phyloP scores from a whole-genome alignment of 2,888 invertebrate species.

The Patella caerulea region DNA sequence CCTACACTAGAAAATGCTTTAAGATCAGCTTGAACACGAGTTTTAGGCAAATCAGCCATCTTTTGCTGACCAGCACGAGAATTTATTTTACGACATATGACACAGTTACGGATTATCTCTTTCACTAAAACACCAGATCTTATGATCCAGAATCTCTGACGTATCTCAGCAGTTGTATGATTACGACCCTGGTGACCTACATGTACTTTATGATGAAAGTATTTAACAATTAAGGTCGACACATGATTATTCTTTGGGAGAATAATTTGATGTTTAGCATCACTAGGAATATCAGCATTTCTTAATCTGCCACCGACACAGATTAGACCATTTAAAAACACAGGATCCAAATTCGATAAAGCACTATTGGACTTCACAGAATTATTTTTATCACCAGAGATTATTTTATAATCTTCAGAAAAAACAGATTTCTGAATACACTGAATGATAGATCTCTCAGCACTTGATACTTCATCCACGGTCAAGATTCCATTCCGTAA shows the following conservation, averaged over 20 bases:
- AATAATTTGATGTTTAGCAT: slow-evolving; percentile 4
- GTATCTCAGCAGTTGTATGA: slow-evolving; percentile 1
- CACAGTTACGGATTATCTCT: slow-evolving; percentile 10
- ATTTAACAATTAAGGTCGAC: neutral
- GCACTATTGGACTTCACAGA: neutral
- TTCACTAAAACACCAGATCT: slow-evolving; percentile 3
- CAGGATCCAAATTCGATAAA: slow-evolving; percentile 7
- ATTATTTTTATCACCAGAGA: too few species aligned
- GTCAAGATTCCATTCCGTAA: neutral
- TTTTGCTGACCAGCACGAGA: too few species aligned
- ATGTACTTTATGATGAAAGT: slow-evolving; percentile 9
- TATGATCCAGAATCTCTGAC: slow-evolving; percentile 6
- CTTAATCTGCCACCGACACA: slow-evolving; percentile 10
- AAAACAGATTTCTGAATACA: neutral
- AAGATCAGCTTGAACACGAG: neutral
- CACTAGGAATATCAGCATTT: neutral
- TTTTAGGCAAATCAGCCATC: neutral
- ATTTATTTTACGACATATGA: neutral
- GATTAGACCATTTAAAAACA: slow-evolving; percentile 2
- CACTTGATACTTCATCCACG: neutral
- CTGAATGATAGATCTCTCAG: neutral
- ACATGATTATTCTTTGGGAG: neutral
- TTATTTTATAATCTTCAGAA: neutral
- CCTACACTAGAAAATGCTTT: slow-evolving; percentile 1
- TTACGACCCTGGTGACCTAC: slow-evolving; percentile 11